Base-by-base conservation (phyloP, 92 coral and sea anemone species). In the Porites divaricata region DNA sequence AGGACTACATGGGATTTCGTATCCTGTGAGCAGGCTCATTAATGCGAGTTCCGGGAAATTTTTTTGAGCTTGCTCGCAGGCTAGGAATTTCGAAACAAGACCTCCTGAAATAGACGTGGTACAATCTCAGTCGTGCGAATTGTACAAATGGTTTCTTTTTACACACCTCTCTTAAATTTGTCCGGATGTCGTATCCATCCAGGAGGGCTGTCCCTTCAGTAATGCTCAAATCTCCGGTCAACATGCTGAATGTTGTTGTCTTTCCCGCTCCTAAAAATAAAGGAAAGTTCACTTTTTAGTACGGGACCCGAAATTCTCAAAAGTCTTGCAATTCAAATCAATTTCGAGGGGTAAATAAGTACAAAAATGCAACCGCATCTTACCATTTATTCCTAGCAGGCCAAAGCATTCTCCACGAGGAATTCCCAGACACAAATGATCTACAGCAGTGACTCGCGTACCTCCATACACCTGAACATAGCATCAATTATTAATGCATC, bases 381-480 rank as follows among this genome's bases (percentile, higher is more conserved):
- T 86, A 96, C 99, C 99, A 82, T 96, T 96, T 21, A 96, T 94
- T 70, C 99, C 99, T n/a, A 96, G 92, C 50, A 96, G 91, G 50
- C 99, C 99, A 85, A 96, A 96, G 70, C 99, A 96, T 74, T 95
- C 92, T 48, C 99, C 99, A 65, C 95, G 85, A 22, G 99, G 95
- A 76, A 96, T 93, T 41, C 98, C 95, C 66, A 96, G 69, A 81
- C 93, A 87, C 78, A 96, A 82, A 83, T 95, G 98, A 86, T 96
- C 99, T 58, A 96, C 99, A 53, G 99, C 99, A 0, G 99, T 95
- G 49, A 90, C 92, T 2, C 54, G 65, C 20, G 96, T 90, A 2
- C 99, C 99, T 2, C 95, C 75, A 67, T 96, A 96, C 16, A 96
- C 95, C 99, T 96, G 85, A 41, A 83, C 15, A 54, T 16, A 22